phyloP scores from a whole-genome alignment of 1,140 invertebrate genomes.

The Megalonaias nervosa region DNA sequence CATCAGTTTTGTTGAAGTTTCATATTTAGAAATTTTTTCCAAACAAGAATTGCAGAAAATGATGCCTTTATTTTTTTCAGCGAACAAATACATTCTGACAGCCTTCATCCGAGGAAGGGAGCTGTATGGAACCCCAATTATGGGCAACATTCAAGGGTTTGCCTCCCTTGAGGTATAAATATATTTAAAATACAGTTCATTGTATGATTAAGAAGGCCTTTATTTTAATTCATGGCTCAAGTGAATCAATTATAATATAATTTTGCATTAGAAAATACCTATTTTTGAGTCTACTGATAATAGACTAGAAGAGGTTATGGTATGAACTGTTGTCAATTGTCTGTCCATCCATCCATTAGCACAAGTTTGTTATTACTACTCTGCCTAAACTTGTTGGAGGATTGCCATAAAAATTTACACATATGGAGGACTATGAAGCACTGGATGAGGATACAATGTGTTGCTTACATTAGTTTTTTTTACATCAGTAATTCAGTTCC shows the following conservation, averaged over 20 bases:
- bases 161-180: constrained; percentile 39
- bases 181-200: background rate
- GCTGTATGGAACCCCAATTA: constrained; percentile 68
- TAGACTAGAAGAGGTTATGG: too few species aligned
- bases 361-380: too few species aligned
- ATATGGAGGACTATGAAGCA: too few species aligned
- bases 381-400: too few species aligned
- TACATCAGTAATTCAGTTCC: background rate
- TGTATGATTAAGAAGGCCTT: too few species aligned
- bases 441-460: too few species aligned
- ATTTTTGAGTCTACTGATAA: background rate
- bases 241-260: too few species aligned
- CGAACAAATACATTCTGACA: constrained; percentile 76
- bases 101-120: constrained; percentile 73
- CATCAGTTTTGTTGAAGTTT: constrained; percentile 1
- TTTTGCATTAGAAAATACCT: background rate
- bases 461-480: background rate
- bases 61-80: constrained; percentile 63
- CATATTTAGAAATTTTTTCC: background rate
- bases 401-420: too few species aligned
- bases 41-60: background rate
- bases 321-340: too few species aligned
- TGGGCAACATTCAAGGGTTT: constrained; percentile 30
- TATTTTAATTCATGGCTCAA: background rate
- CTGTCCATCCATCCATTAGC: too few species aligned